Base-by-base conservation (phyloP, 37 sponge, comb jelly and placozoan species). In the Bolinopsis microptera region DNA sequence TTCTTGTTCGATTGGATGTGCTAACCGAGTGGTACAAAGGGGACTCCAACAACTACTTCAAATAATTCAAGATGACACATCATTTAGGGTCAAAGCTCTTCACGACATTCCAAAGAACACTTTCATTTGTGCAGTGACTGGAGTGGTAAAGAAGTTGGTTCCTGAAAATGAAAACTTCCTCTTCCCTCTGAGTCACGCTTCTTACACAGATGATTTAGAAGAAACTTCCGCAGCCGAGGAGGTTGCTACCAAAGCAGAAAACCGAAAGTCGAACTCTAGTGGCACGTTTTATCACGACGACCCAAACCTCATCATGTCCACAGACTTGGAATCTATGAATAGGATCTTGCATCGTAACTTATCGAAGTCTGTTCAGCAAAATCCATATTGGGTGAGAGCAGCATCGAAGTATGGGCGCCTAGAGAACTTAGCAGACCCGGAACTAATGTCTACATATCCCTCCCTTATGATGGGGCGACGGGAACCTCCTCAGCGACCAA, bases 31-130 rank as follows among this genome's bases (percentile, higher is more conserved):
- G 1, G 48, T 86, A 39, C 90, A 86, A 27, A 39, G 90, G 26
- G 90, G 90, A 27, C 48, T 86, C 18, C 8, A 41, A 39, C 90
- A 86, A 0, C 35, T 18, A 0, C 35, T 86, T 5, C 41, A 39
- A 3, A 86, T 86, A 9, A 26, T 86, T 25, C 90, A 86, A 41
- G 90, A 86, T 24, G 90, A 86, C 39, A 86, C 90, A 24, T 41
- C 61, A 13, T 86, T 41, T 38, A 86, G 26, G 26, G 90, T 86
- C 30, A 41, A 41, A 27, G 61, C 90, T 41, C 61, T 86, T 34
- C 90, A 86, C 24, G 90, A 86, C 61, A 86, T 86, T 25, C 48
- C 90, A 3, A 39, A 39, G 36, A 38, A 86, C 2, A 22, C 90
- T 28, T 86, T 39, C 61, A 86, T 86, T 24, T 86, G 90, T 86